Evolutionary conservation across 92 coral and sea anemone species (phyloP).

Genomic region (Palythoa caribaeorum): DNA sequence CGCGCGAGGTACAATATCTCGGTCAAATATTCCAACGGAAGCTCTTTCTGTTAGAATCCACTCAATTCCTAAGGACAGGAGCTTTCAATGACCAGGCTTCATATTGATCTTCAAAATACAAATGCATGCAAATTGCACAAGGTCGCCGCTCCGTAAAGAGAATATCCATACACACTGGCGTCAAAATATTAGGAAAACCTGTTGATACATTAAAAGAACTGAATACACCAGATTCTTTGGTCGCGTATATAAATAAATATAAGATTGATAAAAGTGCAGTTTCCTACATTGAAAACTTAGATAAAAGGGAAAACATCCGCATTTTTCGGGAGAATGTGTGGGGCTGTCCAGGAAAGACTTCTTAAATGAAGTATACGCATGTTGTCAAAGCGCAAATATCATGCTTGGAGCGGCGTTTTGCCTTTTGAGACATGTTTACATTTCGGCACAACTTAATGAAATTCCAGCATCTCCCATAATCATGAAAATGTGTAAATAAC

Average conservation of each 20-base stretch:
- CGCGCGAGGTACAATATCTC: conserved; percentile 11
- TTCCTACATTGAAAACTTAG: background rate
- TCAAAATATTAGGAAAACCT: conserved; percentile 2
- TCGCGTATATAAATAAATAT: background rate
- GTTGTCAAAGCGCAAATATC: background rate
- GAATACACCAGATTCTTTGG: background rate
- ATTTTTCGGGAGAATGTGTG: background rate
- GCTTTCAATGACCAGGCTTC: background rate
- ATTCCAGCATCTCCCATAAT: background rate
- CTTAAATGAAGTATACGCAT: background rate
- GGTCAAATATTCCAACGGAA: conserved; percentile 20
- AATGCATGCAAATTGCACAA: conserved; percentile 4
- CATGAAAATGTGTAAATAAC: background rate
- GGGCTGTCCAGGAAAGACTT: conserved; percentile 14
- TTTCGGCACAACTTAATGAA: background rate
- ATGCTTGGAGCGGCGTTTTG: background rate
- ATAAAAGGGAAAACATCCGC: conserved; percentile 4
- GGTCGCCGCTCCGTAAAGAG: background rate
- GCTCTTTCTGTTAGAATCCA: conserved; percentile 1
- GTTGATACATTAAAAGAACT: background rate
- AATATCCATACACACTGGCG: background rate
- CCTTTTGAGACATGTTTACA: background rate
- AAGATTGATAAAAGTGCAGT: background rate
- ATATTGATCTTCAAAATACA: conserved; percentile 5
- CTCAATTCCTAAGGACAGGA: conserved; percentile 1